These are phyloP conservation scores for Phenganax marumi DNA, from an alignment of 92 coral and sea anemone genomes.

Conservation along the genomic window DNA sequence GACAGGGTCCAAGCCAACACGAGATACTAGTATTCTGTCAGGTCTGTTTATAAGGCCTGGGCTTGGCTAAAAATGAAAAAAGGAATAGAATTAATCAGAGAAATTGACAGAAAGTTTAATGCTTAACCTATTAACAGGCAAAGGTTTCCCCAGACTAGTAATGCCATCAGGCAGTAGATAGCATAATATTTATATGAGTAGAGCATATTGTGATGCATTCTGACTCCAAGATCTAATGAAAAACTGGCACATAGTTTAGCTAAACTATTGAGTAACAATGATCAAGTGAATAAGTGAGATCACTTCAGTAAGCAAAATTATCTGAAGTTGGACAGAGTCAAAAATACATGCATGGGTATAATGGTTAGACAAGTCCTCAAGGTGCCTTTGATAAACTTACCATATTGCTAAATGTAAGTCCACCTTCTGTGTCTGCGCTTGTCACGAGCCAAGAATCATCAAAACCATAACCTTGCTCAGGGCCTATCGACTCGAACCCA, in stretches of 20 bases:
- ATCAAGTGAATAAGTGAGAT: too few relatives aligned
- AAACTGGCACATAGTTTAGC: too few relatives aligned
- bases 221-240: too few relatives aligned
- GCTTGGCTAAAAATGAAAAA: constrained; percentile 64
- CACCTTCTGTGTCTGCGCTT: constrained; percentile 41
- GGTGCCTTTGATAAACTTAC: constrained; percentile 44
- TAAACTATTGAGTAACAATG: too few relatives aligned
- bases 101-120: background rate
- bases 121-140: too few relatives aligned
- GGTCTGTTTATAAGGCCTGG: constrained; percentile 92
- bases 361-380: background rate
- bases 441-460: constrained; percentile 78
- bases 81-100: background rate
- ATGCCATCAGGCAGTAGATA: too few relatives aligned
- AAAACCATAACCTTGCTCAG: constrained; percentile 70
- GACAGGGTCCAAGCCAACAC: constrained; percentile 66
- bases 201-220: too few relatives aligned
- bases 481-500: constrained; percentile 62
- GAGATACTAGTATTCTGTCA: constrained; percentile 81
- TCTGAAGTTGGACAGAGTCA: background rate
- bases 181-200: too few relatives aligned
- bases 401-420: constrained; percentile 97
- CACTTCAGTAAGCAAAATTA: too few relatives aligned
- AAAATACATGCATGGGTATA: constrained; percentile 39
- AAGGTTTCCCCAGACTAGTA: too few relatives aligned